Evolutionary conservation across 2,797 vertebrate genomes (phyloP), one percentile per base, ranked within the genome.

Genomic region (Rhinogobio ventralis): DNA sequence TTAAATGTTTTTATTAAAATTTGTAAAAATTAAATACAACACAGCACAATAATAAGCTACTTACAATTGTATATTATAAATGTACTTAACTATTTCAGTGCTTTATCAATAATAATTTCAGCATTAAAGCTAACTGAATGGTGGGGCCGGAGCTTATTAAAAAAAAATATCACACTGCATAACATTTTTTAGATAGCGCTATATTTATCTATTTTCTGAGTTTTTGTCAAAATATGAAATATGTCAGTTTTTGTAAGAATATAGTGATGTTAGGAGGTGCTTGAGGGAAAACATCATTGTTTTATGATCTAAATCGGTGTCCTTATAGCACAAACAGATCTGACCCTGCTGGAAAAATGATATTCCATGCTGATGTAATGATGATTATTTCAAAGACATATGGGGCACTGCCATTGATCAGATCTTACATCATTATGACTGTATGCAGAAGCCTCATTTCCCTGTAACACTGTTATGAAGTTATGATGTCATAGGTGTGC

Each of bases 401-500:
- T 60, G 39, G 20, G 28, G 19, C 28, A 62, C 46, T 9, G 75
- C 14, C 42, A 51, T 30, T 53, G 28, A 72, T 53, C 23, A 39
- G 9, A 25, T 5, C 83, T 85, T 79, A 71, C 83, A 85, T 79
- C 67, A 79, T 72, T 57, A 72, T 62, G 28, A 60, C 74, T 30
- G 14, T 28, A 39, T 72, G 42, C 68, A 85, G 67, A 72, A 57
- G 39, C n/a, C 51, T 82, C 11, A 51, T 76, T 77, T 82, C 49
- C 19, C 49, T 67, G 68, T 67, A 79, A 81, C 60, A 33, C 25
- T 84, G 46, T 84, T 78, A 85, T 85, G 76, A 28, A 39, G 23
- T 25, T 64, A 79, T 85, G 75, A 79, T 79, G 75, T 85, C 83
- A 79, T 46, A 72, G 55, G 51, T 60, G 67, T 78, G 83, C 83